Evolutionary conservation across 2,797 vertebrate species (phyloP).

Genomic region (Lagocephalus sceleratus): DNA sequence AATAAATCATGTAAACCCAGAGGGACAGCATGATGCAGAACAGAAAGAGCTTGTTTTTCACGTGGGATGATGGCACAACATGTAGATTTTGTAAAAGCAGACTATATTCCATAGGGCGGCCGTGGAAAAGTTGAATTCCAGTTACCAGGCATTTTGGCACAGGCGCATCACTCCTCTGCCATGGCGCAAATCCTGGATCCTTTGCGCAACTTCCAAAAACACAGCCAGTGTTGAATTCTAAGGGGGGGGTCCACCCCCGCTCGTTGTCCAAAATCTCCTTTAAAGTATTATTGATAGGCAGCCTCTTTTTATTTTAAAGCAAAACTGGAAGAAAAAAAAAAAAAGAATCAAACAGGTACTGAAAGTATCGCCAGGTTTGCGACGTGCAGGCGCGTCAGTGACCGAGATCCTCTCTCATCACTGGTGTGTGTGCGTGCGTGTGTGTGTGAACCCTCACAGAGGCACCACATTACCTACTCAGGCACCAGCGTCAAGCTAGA

Average conservation of each 20-base stretch:
- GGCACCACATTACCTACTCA: too few relatives aligned
- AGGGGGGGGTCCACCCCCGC: constrained; percentile 1
- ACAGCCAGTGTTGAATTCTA: constrained; percentile 1
- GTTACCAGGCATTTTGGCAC: constrained; percentile 67
- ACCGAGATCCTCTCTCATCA: constrained; percentile 48
- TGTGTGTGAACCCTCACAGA: neutral
- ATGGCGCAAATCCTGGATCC: constrained; percentile 33
- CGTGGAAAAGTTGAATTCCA: constrained; percentile 65
- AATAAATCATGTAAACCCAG: constrained; percentile 92
- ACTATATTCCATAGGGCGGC: constrained; percentile 90
- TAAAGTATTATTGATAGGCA: neutral
- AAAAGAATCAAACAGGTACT: too few relatives aligned
- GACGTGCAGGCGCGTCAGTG: constrained; percentile 19
- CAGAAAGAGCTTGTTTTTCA: constrained; percentile 87
- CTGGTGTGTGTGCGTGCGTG: constrained; percentile 9
- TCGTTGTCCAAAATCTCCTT: neutral
- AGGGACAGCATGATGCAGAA: constrained; percentile 90
- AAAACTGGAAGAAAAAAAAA: neutral
- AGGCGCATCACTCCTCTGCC: constrained; percentile 53
- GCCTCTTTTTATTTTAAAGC: constrained; percentile 1
- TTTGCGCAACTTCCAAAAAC: constrained; percentile 26
- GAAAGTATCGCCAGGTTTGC: constrained; percentile 36
- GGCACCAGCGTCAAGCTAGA: too few relatives aligned
- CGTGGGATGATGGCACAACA: constrained; percentile 81
- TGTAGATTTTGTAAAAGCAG: constrained; percentile 80